These are phyloP conservation scores for Pipistrellus nathusii DNA, from an alignment of 2,797 vertebrate genomes.

Conservation along the genomic window DNA sequence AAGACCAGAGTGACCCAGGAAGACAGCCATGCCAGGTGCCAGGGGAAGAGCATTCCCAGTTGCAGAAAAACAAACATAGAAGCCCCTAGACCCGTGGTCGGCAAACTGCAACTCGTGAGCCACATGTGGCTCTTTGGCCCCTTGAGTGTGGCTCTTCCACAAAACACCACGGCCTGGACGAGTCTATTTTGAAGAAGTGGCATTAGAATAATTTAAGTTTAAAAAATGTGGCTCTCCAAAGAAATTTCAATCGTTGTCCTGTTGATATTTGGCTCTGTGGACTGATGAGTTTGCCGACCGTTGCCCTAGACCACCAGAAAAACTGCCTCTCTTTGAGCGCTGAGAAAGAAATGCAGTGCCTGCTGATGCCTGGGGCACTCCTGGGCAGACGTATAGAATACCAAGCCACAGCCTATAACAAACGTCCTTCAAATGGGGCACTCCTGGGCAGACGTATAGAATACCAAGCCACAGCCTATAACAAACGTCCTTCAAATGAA, in stretches of 20 bases:
- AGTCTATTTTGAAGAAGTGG: too few species aligned
- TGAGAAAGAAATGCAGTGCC: neutral
- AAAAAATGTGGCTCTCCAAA: too few species aligned
- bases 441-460: neutral
- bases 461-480: slow-evolving; percentile 28
- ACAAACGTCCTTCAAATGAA: slow-evolving; percentile 56
- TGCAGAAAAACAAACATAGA: neutral
- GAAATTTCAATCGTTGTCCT: too few species aligned
- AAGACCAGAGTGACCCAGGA: neutral
- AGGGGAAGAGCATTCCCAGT: neutral
- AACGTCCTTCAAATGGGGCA: slow-evolving; percentile 46
- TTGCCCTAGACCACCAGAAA: neutral
- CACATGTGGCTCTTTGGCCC: too few species aligned
- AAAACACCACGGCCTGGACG: too few species aligned
- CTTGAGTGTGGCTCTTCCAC: too few species aligned
- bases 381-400: neutral
- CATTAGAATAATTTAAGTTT: too few species aligned
- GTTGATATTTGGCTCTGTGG: too few species aligned
- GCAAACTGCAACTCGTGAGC: too few species aligned
- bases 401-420: slow-evolving; percentile 37
- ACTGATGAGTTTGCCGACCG: too few species aligned
- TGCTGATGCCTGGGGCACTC: neutral
- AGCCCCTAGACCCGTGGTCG: too few species aligned
- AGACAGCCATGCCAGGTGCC: neutral
- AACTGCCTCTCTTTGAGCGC: neutral